These are phyloP conservation scores for Cydia amplana DNA, from an alignment of 1,140 invertebrate species.

Conservation along the genomic window DNA sequence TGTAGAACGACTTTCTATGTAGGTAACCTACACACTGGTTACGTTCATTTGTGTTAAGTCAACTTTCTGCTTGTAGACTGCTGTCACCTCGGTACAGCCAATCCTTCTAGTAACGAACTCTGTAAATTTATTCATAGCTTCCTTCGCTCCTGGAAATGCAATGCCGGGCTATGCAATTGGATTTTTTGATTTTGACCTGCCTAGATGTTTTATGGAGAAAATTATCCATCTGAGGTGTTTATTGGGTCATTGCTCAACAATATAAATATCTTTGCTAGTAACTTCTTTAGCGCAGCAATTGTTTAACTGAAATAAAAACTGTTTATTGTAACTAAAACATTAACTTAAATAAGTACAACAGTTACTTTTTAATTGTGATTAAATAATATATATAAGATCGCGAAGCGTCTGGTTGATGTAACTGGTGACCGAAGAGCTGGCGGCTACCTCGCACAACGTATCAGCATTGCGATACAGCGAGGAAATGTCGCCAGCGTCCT, in stretches of 20 bases:
- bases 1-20: too few relatives aligned
- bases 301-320: too few relatives aligned
- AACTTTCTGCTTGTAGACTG: background rate
- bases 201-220: constrained; percentile 12
- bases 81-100: constrained; percentile 36
- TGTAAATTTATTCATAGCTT: constrained; percentile 68
- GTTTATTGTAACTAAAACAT: too few relatives aligned
- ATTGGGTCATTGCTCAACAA: background rate
- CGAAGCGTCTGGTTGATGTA: too few relatives aligned
- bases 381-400: too few relatives aligned
- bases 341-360: too few relatives aligned
- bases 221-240: constrained; percentile 1
- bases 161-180: constrained; percentile 44
- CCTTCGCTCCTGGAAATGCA: constrained; percentile 51
- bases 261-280: background rate
- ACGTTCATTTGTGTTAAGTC: background rate
- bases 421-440: too few relatives aligned
- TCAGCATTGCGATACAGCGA: too few relatives aligned
- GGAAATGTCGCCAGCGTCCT: too few relatives aligned
- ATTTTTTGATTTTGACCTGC: constrained; percentile 38
- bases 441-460: too few relatives aligned
- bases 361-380: too few relatives aligned
- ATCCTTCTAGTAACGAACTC: constrained; percentile 56
- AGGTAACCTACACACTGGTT: background rate
- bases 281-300: too few relatives aligned